These are phyloP conservation scores for Melieria picta DNA, from an alignment of 2,888 invertebrate species.

Conservation along the genomic window DNA sequence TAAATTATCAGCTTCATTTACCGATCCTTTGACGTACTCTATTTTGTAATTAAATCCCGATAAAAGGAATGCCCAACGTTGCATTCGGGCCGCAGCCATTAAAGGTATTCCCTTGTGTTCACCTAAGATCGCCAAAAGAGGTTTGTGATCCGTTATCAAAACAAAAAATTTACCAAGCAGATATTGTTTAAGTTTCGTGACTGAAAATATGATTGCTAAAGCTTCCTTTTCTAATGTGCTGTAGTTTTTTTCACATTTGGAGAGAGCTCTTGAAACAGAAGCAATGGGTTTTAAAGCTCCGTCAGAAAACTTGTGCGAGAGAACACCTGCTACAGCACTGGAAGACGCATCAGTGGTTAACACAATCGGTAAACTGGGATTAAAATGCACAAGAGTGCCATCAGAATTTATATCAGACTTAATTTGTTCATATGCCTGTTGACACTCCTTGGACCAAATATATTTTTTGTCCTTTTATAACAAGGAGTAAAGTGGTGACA, in stretches of 20 bases:
- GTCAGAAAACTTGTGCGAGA: background rate
- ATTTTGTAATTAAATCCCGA: constrained; percentile 35
- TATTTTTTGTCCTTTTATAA: too few species aligned
- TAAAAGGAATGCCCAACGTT: constrained; percentile 25
- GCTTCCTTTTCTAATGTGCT: constrained; percentile 27
- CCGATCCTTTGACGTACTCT: constrained; percentile 18
- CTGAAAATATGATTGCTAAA: constrained; percentile 18
- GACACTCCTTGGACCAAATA: too few species aligned
- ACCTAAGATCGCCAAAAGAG: constrained; percentile 31
- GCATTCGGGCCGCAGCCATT: constrained; percentile 20
- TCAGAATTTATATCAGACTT: too few species aligned
- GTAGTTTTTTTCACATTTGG: constrained; percentile 36
- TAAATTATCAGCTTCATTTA: constrained; percentile 33
- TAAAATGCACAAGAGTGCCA: constrained; percentile 2
- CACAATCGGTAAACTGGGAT: constrained; percentile 37
- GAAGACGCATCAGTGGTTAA: constrained; percentile 44
- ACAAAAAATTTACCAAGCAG: background rate
- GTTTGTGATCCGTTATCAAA: constrained; percentile 30
- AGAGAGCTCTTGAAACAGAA: constrained; percentile 36
- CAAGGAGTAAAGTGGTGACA: too few species aligned
- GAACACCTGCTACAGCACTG: constrained; percentile 26
- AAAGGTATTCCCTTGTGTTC: constrained; percentile 31
- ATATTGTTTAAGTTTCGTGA: constrained; percentile 11
- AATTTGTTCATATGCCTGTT: too few species aligned
- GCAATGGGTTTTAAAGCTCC: constrained; percentile 1